These are phyloP conservation scores for Euura lappo DNA, from an alignment of 1,140 invertebrate genomes.

Conservation along the genomic window DNA sequence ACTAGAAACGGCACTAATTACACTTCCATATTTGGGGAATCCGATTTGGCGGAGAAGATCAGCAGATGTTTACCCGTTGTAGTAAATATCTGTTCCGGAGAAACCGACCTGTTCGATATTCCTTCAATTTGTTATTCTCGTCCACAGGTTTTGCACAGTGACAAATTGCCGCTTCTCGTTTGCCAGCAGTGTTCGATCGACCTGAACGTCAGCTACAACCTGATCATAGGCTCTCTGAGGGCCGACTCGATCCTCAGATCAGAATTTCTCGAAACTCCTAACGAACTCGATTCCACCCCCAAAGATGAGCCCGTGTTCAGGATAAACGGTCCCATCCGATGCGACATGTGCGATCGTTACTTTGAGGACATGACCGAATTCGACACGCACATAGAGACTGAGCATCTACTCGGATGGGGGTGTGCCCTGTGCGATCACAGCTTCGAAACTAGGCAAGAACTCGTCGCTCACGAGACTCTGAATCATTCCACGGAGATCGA, in stretches of 20 bases:
- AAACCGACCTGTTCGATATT: background rate
- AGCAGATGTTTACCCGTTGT: background rate
- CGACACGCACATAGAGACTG: conserved; percentile 33
- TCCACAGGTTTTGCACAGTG: background rate
- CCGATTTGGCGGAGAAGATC: background rate
- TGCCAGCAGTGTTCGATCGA: background rate
- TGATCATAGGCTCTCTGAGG: background rate
- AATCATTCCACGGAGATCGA: conserved; percentile 25
- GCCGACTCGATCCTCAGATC: background rate
- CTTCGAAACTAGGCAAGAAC: conserved; percentile 26
- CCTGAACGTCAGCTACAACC: background rate
- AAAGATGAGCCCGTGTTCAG: background rate
- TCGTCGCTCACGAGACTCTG: conserved; percentile 27
- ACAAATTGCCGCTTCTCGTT: background rate
- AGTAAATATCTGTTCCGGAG: background rate
- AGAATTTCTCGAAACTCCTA: background rate
- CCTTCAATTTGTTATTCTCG: no score
- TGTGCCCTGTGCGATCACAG: conserved; percentile 30
- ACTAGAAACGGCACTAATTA: background rate
- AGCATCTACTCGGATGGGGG: conserved; percentile 27
- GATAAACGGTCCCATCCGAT: conserved; percentile 27
- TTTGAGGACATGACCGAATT: conserved; percentile 33
- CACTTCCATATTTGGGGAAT: background rate
- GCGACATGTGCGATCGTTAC: conserved; percentile 33
- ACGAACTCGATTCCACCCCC: background rate